Evolutionary conservation across 2,797 vertebrate species (phyloP).

Genomic region (Sylvilagus floridanus): DNA sequence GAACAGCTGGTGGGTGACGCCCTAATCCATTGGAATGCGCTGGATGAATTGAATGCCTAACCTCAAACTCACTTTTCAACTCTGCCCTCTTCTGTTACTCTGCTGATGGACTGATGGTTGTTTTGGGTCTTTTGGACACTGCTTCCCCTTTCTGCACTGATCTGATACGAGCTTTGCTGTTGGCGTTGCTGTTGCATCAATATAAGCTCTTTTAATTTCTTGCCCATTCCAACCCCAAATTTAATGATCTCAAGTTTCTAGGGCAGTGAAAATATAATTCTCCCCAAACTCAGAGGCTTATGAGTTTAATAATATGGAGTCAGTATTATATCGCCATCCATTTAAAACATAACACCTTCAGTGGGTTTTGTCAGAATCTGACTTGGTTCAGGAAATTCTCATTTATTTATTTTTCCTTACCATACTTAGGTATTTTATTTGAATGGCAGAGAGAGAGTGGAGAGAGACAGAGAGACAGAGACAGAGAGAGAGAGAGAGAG

Average conservation of each 20-base stretch:
- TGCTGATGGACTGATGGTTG: too few species aligned
- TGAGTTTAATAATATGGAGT: not conserved
- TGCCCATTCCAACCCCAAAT: not conserved
- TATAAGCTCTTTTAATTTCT: not conserved
- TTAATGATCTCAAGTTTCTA: not conserved
- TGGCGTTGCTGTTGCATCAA: not conserved
- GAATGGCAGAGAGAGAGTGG: too few species aligned
- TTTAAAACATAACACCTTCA: not conserved
- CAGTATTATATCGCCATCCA: not conserved
- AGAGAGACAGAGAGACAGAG: too few species aligned
- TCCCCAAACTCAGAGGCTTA: not conserved
- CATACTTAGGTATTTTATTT: too few species aligned
- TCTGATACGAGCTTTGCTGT: not conserved
- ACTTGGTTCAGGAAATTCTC: not conserved
- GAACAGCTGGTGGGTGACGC: not conserved
- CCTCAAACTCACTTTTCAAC: not conserved
- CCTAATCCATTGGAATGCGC: not conserved
- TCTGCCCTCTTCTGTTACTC: not conserved
- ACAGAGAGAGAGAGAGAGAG: too few species aligned
- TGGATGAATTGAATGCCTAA: not conserved
- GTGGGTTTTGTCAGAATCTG: not conserved
- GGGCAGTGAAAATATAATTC: not conserved
- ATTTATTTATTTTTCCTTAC: not conserved
- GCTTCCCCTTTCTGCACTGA: not conserved
- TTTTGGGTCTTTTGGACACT: not conserved